Evolutionary conservation across 2,113 vertebrate genomes (phyloP), one percentile per base, ranked within the genome.

Genomic region (Phylloscopus trochilus): DNA sequence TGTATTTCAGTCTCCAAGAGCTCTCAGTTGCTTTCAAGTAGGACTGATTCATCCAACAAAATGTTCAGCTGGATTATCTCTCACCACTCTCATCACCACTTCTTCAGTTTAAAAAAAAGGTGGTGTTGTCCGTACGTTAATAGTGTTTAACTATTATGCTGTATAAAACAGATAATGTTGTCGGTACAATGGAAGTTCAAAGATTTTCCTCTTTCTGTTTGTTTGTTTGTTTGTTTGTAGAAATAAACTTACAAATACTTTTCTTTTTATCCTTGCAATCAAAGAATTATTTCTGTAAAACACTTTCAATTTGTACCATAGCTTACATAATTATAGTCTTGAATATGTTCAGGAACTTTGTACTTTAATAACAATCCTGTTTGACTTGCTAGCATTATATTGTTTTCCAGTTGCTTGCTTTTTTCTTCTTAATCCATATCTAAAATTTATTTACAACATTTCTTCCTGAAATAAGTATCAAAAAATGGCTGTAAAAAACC

Each of bases 1-100:
- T 75, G 44, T 77, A 60, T 93, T 92, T 92, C 74, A 89, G 56
- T 56, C 43, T 90, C 39, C 67, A 91, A 92, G 64, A 91, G 84
- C 60, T 52, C 92, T 96, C 72, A 75, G 26, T 56, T 58, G n/a
- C 27, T 60, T 93, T 92, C 93, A 94, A 87, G 86, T 87, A 90
- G 44, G 46, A 90, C 67, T 92, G 70, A 91, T 87, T 97, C 47
- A 92, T 92, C 49, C 69, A 90, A 68, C 35, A 91, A 91, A 94
- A 96, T 90, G 46, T 62, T 80, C 68, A 31, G 13, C 44, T 70
- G 59, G 18, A 20, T 93, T 64, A n/a, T 86, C 47, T 79, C 52
- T 84, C 7, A 2, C 39, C 52, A 58, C 33, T 68, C 64, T 88
- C 9, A 6, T 15, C 31, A 68, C 41, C 13, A 77, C 88, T 95